phyloP scores from a whole-genome alignment of 1,140 invertebrate species.

The Temnothorax nylanderi region DNA sequence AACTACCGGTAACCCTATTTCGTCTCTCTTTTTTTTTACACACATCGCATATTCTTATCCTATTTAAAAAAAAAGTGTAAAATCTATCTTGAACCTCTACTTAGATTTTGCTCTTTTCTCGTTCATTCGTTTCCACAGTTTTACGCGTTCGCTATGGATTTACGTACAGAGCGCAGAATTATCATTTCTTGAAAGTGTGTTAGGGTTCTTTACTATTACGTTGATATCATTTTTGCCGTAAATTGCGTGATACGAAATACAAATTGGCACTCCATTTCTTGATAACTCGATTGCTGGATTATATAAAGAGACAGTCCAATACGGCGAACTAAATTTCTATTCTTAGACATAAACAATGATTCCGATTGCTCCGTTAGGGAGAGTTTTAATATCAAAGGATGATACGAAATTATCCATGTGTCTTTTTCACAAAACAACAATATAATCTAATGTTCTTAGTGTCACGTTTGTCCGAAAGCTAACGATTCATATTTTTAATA shows the following conservation, averaged over 20 bases:
- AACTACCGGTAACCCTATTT: not conserved
- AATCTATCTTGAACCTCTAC: slow-evolving; percentile 7
- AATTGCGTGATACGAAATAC: not conserved
- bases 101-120: not conserved
- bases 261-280: slow-evolving; percentile 24
- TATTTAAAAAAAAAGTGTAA: slow-evolving; percentile 52
- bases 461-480: not conserved
- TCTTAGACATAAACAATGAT: not conserved
- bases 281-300: not conserved
- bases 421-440: not conserved
- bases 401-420: not conserved
- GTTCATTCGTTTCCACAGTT: not conserved
- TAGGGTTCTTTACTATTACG: not conserved
- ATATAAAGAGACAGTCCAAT: not conserved
- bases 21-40: not conserved
- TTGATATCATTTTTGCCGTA: not conserved
- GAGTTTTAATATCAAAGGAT: not conserved
- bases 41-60: slow-evolving; percentile 15
- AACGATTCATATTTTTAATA: not conserved
- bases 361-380: not conserved
- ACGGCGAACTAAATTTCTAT: slow-evolving; percentile 1
- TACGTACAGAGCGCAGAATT: not conserved
- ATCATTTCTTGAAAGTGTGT: not conserved
- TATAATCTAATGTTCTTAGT: not conserved
- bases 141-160: not conserved